These are phyloP conservation scores for Buphagus erythrorhynchus DNA, from an alignment of 2,797 vertebrate species.

Conservation along the genomic window DNA sequence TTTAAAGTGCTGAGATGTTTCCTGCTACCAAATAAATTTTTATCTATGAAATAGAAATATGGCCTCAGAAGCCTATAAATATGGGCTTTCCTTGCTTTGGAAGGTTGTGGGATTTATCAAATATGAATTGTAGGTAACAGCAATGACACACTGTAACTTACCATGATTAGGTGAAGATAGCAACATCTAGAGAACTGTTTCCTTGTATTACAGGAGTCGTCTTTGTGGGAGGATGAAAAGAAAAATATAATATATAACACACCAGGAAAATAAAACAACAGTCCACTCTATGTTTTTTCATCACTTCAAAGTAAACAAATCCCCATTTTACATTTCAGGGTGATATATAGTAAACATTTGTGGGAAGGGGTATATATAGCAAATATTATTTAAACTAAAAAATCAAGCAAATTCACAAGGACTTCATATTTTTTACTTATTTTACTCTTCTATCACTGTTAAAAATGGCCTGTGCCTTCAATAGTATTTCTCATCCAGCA, in stretches of 20 bases:
- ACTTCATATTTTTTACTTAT: not conserved
- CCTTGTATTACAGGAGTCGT: not conserved
- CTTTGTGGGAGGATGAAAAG: not conserved
- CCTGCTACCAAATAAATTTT: constrained; percentile 51
- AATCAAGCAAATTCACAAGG: not conserved
- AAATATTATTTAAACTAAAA: constrained; percentile 32
- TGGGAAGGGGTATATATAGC: not conserved
- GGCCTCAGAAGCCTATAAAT: constrained; percentile 34
- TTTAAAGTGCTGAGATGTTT: constrained; percentile 24
- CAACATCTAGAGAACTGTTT: not conserved
- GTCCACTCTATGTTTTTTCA: not conserved
- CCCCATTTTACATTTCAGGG: not conserved
- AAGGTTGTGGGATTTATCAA: constrained; percentile 27
- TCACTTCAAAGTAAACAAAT: not conserved
- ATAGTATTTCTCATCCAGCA: constrained; percentile 48
- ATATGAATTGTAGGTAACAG: constrained; percentile 10
- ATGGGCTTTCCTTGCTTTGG: not conserved
- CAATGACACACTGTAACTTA: constrained; percentile 33
- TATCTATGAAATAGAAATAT: constrained; percentile 44
- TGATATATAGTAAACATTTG: not conserved
- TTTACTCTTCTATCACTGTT: constrained; percentile 22
- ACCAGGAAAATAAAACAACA: not conserved
- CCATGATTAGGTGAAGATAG: not conserved
- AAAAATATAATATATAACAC: not conserved
- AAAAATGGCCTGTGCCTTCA: constrained; percentile 30